Base-by-base conservation (phyloP, 2,797 vertebrate species). In the Setipinna tenuifilis region DNA sequence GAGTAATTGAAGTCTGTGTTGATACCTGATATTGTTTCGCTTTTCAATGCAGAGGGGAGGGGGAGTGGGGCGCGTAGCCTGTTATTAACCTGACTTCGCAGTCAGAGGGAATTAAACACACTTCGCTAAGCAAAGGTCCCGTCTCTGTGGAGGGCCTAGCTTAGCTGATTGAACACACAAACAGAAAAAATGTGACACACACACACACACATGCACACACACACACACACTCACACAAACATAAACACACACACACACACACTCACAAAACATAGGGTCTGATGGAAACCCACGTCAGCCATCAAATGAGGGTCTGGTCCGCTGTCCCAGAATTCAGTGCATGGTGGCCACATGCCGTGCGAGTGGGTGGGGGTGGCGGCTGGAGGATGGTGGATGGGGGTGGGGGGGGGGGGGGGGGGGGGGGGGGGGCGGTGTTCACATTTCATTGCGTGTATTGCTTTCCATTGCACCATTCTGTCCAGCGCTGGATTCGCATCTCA, bases 41-140 rank as follows among this genome's bases (percentile, higher is more conserved):
- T 85, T 90, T 88, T 87, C 88, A 88, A 41, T 86, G 81, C 61
- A n/a, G 82, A 35, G 88, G 88, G 90, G 85, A 82, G 80, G 25
- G 50, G 57, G 78, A 9, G 71, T 68, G 71, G 84, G 84, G 86
- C 31, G 65, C 25, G 2, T 14, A 71, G 65, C 28, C 65, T 71
- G 17, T 41, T 88, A 88, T 89, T 86, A 89, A 91, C 85, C 87
- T 46, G 85, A 87, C 83, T 81, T 88, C 57, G 80, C 86, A 68
- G 84, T 80, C 85, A 54, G 85, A 85, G 86, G 87, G 90, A 90
- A 91, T 91, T 88, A 92, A 91, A 88, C 85, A 71, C 89, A 89
- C 89, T 87, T 80, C 84, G 82, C 85, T 87, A 65, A 87, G 83
- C 83, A 65, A 85, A 84, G 83, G 84, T 48, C 44, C 25, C 84